phyloP scores from a whole-genome alignment of 2,113 vertebrate genomes.

The Sander lucioperca region DNA sequence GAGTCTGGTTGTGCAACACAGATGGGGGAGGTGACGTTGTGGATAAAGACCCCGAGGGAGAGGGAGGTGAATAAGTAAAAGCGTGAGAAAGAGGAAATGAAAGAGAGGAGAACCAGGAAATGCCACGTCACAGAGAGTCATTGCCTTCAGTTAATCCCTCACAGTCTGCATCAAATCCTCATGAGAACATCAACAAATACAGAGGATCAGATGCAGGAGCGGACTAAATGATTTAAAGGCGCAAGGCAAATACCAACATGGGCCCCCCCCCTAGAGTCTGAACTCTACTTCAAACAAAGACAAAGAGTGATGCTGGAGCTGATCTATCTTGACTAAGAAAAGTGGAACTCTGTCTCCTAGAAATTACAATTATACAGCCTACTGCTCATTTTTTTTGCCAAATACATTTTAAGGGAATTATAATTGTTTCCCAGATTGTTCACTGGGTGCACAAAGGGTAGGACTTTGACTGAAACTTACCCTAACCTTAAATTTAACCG shows the following conservation, averaged over 20 bases:
- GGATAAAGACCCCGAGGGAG: constrained; percentile 23
- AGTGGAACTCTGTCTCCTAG: not conserved
- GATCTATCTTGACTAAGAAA: not conserved
- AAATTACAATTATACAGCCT: not conserved
- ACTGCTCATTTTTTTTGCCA: not conserved
- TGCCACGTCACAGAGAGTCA: constrained; percentile 29
- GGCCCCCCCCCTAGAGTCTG: not conserved
- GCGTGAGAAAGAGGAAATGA: constrained; percentile 70
- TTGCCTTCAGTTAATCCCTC: constrained; percentile 28
- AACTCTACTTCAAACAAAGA: constrained; percentile 1
- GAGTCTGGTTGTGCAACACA: constrained; percentile 27
- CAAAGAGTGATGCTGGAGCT: not conserved
- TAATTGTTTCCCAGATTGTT: not conserved
- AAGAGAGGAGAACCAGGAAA: constrained; percentile 61
- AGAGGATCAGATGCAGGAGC: constrained; percentile 25
- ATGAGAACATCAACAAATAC: constrained; percentile 38
- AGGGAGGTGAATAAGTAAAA: constrained; percentile 38
- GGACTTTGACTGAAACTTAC: not conserved
- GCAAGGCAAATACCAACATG: not conserved
- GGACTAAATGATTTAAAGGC: constrained; percentile 2
- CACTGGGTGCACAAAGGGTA: not conserved
- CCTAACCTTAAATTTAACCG: not conserved
- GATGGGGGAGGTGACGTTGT: not conserved
- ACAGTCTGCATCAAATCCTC: constrained; percentile 23
- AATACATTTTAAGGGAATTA: not conserved